Conservation (phyloP, 2,113 vertebrate genomes). For the Gallinago jamesoni region DNA sequence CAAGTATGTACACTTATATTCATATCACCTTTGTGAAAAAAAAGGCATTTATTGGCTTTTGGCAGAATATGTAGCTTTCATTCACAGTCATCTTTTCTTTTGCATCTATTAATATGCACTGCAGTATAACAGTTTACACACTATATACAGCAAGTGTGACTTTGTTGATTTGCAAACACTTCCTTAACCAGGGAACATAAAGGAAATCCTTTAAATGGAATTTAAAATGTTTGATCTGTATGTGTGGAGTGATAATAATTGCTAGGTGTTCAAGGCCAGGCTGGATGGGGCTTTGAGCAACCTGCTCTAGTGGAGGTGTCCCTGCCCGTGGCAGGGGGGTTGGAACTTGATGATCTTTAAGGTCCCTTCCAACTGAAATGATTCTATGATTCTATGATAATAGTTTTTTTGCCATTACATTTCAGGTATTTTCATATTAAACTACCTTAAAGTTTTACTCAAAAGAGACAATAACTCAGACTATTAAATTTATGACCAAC, state of each 20-base stretch:
- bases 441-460: neutral
- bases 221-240: neutral
- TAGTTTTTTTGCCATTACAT: neutral
- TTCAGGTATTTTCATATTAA: neutral
- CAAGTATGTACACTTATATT: neutral
- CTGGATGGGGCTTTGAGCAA: no score
- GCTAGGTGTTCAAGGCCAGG: neutral
- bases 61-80: neutral
- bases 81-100: neutral
- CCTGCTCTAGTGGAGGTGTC: no score
- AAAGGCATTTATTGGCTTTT: neutral
- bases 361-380: no score
- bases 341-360: no score
- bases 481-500: neutral
- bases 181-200: neutral
- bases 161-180: neutral
- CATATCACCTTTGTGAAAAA: neutral
- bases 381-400: neutral
- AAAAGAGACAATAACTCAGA: neutral
- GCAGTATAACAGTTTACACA: neutral
- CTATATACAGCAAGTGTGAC: neutral
- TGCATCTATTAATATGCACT: neutral
- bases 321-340: no score
- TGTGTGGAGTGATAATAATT: neutral
- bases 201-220: neutral